Evolutionary conservation across 2,797 vertebrate species (phyloP), one percentile per base, ranked within the genome.

Genomic region (Pseudochirops corinnae): DNA sequence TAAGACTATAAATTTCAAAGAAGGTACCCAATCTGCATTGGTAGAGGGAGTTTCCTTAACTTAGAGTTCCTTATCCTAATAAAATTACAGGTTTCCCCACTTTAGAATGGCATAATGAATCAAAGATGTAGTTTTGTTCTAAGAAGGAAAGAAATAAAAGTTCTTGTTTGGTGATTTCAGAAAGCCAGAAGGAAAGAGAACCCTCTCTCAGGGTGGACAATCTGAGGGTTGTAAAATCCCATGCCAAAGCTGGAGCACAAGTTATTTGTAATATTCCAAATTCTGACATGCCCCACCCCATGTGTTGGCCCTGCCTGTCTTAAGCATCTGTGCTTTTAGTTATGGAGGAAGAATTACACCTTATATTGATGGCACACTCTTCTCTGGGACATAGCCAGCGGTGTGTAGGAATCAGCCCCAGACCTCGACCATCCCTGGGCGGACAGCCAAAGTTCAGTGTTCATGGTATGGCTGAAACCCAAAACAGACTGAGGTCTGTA

Each of bases 91-190:
- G 74, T 28, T 2, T 62, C 0, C 31, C 33, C 91, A 94, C n/a
- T 0, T 3, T 2, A 31, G 91, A 92, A 92, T 90, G 46, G 96
- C 56, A 55, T 96, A 12, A 58, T 91, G 90, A 58, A 29, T 94
- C 93, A 91, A 91, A 55, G 21, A 82, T 91, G 18, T 55, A 91
- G 16, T 39, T 39, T 74, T 39, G 52, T 31, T 55, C 21, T 91
- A 55, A 91, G 52, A 55, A 91, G 4, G 33, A 91, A 91, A 46
- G 52, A 55, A 55, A 82, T 26, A 46, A 46, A 82, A 82, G 16
- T 6, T 74, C 18, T 39, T 74, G 46, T 46, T 39, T 82, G 74
- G 21, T 9, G 46, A 46, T 82, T 82, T 46, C 46, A 82, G 39
- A 82, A 82, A 2, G 7, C 39, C 3, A 82, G 74, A 82, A 46